Percentiles rank a stretch among this genome's conserved stretches.
Evolutionary conservation across 1,140 invertebrate species (phyloP).

Genomic region (Pogonus chalceus): DNA sequence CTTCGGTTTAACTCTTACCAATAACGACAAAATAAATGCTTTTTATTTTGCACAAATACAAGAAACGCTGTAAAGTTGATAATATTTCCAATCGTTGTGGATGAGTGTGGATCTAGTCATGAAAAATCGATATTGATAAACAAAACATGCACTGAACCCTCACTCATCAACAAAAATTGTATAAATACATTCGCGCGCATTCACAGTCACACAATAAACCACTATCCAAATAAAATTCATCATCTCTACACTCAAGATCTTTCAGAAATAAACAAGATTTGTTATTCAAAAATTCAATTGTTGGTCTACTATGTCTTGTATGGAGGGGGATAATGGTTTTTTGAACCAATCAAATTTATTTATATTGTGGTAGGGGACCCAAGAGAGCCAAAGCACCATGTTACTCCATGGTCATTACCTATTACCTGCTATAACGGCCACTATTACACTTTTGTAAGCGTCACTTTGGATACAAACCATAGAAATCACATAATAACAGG

Average conservation of each 20-base stretch:
- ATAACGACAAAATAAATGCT: neutral
- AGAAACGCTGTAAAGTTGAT: neutral
- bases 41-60: neutral
- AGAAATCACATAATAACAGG: no score
- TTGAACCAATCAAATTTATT: neutral
- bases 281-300: slow-evolving; percentile 6
- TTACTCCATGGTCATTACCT: no score
- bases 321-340: neutral
- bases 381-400: no score
- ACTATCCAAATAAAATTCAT: no score
- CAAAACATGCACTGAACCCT: slow-evolving; percentile 9
- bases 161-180: slow-evolving; percentile 6
- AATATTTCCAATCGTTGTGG: neutral
- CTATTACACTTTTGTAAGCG: no score
- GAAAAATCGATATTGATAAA: neutral
- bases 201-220: neutral
- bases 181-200: neutral
- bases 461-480: no score
- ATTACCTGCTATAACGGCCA: no score
- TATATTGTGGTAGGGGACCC: neutral
- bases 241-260: neutral
- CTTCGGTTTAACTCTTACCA: neutral
- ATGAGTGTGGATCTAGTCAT: slow-evolving; percentile 13
- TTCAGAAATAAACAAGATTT: slow-evolving; percentile 10
- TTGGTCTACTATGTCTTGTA: neutral